These are phyloP conservation scores for Ptilodon capucinus DNA, from an alignment of 2,888 invertebrate species.

Conservation along the genomic window DNA sequence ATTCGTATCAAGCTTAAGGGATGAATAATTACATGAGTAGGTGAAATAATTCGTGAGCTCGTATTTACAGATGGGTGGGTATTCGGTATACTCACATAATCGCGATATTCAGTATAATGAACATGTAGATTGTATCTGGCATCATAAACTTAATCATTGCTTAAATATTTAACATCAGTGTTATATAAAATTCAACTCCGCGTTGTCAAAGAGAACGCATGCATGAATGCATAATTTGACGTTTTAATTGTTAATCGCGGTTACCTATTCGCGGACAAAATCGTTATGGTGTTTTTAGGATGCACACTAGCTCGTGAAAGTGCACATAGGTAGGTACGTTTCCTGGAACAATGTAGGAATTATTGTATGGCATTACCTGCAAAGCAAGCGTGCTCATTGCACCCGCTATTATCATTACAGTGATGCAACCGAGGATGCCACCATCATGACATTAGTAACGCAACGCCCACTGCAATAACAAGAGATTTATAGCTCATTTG, in stretches of 20 bases:
- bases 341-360: slow-evolving; percentile 57
- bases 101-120: too few relatives aligned
- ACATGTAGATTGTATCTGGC: neutral
- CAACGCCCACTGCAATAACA: slow-evolving; percentile 21
- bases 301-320: slow-evolving; percentile 49
- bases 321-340: slow-evolving; percentile 39
- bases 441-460: slow-evolving; percentile 33
- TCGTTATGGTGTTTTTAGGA: slow-evolving; percentile 23
- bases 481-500: too few relatives aligned
- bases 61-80: too few relatives aligned
- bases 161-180: neutral
- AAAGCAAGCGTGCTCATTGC: slow-evolving; percentile 43
- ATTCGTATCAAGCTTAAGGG: neutral
- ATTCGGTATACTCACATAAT: too few relatives aligned
- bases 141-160: neutral
- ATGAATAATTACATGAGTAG: too few relatives aligned
- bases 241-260: slow-evolving; percentile 12
- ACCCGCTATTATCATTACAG: slow-evolving; percentile 51
- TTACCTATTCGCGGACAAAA: slow-evolving; percentile 15
- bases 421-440: slow-evolving; percentile 50
- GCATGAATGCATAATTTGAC: slow-evolving; percentile 11
- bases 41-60: too few relatives aligned
- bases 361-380: slow-evolving; percentile 43
- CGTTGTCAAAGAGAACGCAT: slow-evolving; percentile 5
- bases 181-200: neutral